Conservation (phyloP, 2,888 invertebrate genomes). For the Drosophila atroscutellata region DNA sequence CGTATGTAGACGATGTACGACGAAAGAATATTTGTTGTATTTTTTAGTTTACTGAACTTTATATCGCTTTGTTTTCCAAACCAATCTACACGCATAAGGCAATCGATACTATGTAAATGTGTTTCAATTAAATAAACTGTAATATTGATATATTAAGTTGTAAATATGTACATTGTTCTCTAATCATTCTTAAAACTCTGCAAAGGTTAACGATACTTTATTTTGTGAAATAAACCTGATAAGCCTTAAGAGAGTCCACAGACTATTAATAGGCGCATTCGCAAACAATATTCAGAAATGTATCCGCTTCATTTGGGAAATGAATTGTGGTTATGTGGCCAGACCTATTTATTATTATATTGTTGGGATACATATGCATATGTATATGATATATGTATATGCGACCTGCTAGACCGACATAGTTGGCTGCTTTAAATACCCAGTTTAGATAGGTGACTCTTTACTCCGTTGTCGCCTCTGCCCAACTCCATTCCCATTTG, state of each 20-base stretch:
- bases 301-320: not conserved
- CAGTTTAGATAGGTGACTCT: too few relatives aligned
- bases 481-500: too few relatives aligned
- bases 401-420: too few relatives aligned
- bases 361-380: not conserved
- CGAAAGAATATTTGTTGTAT: not conserved
- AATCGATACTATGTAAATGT: slow-evolving; percentile 7
- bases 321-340: not conserved
- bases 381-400: too few relatives aligned
- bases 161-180: not conserved
- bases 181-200: not conserved
- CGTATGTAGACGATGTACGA: not conserved
- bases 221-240: not conserved
- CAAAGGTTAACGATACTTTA: not conserved
- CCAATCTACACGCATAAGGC: slow-evolving; percentile 3
- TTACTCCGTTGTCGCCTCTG: too few relatives aligned
- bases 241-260: not conserved
- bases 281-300: not conserved
- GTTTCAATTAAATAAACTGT: slow-evolving; percentile 8
- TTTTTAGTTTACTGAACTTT: not conserved
- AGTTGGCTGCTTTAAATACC: too few relatives aligned
- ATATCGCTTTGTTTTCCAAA: not conserved
- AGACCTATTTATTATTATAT: not conserved
- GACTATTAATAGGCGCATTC: not conserved
- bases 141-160: not conserved